Base-by-base conservation (phyloP, 2,797 vertebrate genomes). In the Sarcoramphus papa region DNA sequence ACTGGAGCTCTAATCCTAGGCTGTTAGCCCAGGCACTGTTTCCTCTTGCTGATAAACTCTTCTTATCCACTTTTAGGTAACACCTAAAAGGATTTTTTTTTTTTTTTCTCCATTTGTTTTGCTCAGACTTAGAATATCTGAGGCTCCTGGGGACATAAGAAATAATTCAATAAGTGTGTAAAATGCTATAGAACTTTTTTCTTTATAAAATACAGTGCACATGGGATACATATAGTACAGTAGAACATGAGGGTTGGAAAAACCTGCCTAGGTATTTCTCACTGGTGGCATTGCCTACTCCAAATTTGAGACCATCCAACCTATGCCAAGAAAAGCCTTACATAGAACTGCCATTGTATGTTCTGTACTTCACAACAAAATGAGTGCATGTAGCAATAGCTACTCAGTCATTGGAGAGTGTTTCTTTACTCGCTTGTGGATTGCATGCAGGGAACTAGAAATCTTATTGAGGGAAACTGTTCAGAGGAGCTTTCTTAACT, bases 171-270 rank as follows among this genome's bases (percentile, higher is more conserved):
- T 50, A 77, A 63, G 21, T 18, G 7, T 92, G 33, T 88, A 43
- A 92, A 83, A 65, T 68, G 33, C 24, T 72, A 4, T 51, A 41
- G 18, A 86, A 81, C 20, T 20, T 50, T 7, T 53, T 87, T 35
- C 60, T 90, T 80, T 47, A 33, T 80, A 63, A 81, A 78, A 74
- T 62, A 43, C 22, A 47, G 10, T 21, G 27, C 19, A 51, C 5
- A 6, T 25, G 35, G n/a, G 57, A 73, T 59, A 62, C 0, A 0
- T 31, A 10, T 6, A 43, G 12, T 48, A 53, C 22, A n/a, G 23
- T 57, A 41, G 17, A 78, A 41, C 21, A 4, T 30, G 12, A 43
- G n/a, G 28, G n/a, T 16, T 75, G 5, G 4, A 30, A 79, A 85
- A 92, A 48, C 43, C 25, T 85, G 12, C n/a, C 15, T 63, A 21